Evolutionary conservation across 2,888 invertebrate genomes (phyloP).

Genomic region (Ormyrus pomaceus): DNA sequence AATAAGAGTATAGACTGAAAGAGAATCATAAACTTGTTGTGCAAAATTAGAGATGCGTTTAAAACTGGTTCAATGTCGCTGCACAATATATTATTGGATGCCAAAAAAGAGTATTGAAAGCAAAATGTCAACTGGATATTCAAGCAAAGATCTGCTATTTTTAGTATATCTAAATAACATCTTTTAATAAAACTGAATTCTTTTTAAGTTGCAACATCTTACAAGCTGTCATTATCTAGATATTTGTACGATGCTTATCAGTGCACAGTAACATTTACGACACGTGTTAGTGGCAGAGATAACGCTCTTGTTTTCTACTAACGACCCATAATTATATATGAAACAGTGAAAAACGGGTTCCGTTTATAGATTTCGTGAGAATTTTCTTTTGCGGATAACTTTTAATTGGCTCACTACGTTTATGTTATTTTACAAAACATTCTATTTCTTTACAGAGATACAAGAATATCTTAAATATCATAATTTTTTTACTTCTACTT

Average conservation of each 20-base stretch:
- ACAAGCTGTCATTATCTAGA: conserved; percentile 27
- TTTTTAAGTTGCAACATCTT: neutral
- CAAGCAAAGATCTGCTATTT: neutral
- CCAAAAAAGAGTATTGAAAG: no score
- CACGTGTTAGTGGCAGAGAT: conserved; percentile 19
- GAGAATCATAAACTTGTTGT: no score
- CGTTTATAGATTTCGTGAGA: conserved; percentile 7
- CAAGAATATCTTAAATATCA: conserved; percentile 2
- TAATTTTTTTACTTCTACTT: neutral
- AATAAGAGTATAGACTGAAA: no score
- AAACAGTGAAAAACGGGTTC: conserved; percentile 16
- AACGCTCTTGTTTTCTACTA: conserved; percentile 18
- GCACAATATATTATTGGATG: no score
- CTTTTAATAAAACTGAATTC: neutral
- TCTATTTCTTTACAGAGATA: neutral
- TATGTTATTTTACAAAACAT: neutral
- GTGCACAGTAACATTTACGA: conserved; percentile 27
- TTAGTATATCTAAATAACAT: neutral
- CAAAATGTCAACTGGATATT: neutral
- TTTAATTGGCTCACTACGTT: conserved; percentile 4
- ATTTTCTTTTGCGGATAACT: conserved; percentile 4
- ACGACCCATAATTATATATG: conserved; percentile 24
- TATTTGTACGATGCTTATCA: conserved; percentile 43
- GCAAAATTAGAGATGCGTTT: no score
- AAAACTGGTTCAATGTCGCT: no score